Percentiles rank a stretch among this genome's conserved stretches.
These are phyloP conservation scores for Lucifuga dentata DNA, from an alignment of 2,113 vertebrate genomes.

Conservation along the genomic window DNA sequence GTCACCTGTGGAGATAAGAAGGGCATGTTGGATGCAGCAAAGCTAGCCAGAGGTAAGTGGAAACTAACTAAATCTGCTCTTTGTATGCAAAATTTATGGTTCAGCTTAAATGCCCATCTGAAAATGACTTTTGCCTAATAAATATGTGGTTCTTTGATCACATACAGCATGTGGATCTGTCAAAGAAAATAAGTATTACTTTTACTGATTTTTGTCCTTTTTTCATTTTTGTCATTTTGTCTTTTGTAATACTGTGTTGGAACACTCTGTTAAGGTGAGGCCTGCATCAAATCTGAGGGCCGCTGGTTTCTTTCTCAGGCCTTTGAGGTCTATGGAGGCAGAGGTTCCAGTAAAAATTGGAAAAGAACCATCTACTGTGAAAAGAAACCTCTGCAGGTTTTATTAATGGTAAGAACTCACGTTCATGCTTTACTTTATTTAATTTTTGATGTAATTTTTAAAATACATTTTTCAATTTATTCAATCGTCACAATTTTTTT, in stretches of 20 bases:
- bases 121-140: too few relatives aligned
- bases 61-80: too few relatives aligned
- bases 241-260: background rate
- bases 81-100: too few relatives aligned
- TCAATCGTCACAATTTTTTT: too few relatives aligned
- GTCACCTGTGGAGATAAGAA: constrained; percentile 69
- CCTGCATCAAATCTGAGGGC: constrained; percentile 36
- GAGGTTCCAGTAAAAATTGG: constrained; percentile 56
- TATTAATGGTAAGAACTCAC: constrained; percentile 56
- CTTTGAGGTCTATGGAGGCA: constrained; percentile 58
- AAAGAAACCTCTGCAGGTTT: constrained; percentile 17
- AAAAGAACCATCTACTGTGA: constrained; percentile 23
- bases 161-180: too few relatives aligned
- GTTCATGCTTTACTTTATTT: too few relatives aligned
- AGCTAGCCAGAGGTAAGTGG: constrained; percentile 31
- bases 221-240: background rate
- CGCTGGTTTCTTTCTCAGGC: background rate
- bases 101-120: too few relatives aligned
- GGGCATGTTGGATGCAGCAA: constrained; percentile 49
- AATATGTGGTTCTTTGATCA: too few relatives aligned
- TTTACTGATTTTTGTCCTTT: background rate
- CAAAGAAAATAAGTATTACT: too few relatives aligned
- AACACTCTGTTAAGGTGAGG: constrained; percentile 34
- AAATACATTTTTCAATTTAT: too few relatives aligned
- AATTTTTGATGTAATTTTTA: too few relatives aligned